Base-by-base conservation (phyloP, 2,797 vertebrate genomes). In the Sorex maritimensis region DNA sequence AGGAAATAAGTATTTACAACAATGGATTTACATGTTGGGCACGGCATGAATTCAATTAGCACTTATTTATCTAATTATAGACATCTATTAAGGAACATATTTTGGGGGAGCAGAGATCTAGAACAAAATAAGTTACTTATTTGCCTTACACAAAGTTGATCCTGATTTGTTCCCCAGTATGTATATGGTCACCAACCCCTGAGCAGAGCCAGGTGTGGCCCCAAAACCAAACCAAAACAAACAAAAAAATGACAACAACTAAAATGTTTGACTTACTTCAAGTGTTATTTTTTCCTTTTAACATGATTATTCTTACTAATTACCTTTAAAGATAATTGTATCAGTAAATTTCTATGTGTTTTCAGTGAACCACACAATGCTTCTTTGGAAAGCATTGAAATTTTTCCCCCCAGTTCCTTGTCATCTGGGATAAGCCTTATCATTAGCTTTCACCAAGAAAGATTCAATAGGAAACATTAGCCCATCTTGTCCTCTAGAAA, bases 271-370 rank as follows among this genome's bases (percentile, higher is more conserved):
- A 23, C 72, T 34, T 79, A 12, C 58, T 74, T 85, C n/a, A 94
- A 58, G 82, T 73, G 49, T 87, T 87, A 80, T 69, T 1, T 34
- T 68, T 41, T 44, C 44, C 24, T 5, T 85, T 46, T 67, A 71
- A 69, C 23, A 83, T 26, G 15, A 80, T 72, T 21, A 38, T 83
- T 92, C 5, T 21, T 75, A 72, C 58, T 82, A 90, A 83, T 75
- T 69, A 80, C 69, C 41, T 63, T 75, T 10, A 91, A 94, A 93
- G 23, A 17, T 58, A 85, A 61, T 41, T 5, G 23, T 46, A 49
- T 7, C 28, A 84, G 23, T 55, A 88, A 68, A 44, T 28, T 78
- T 12, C 17, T 81, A 44, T 44, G 0, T 68, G 6, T 41, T 0
- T 69, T 81, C 38, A 92, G 9, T 58, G 92, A 85, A 44, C 21